Base-by-base conservation (phyloP, 2,797 vertebrate species). In the Amniataba percoides region DNA sequence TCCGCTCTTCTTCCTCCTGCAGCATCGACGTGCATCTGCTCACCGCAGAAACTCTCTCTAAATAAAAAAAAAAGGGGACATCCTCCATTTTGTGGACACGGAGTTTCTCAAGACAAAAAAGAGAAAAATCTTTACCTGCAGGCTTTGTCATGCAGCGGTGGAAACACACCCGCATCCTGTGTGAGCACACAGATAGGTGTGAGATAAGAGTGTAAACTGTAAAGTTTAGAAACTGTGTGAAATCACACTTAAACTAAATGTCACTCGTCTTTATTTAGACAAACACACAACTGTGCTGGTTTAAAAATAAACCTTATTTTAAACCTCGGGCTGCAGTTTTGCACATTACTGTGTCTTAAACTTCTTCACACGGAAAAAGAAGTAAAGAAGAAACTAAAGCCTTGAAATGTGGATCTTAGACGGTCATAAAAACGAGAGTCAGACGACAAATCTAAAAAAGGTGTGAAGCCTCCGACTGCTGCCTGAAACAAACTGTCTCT, bases 81-180 rank as follows among this genome's bases (percentile, higher is more conserved):
- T 72, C 64, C 70, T 70, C 65, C 49, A 60, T 59, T 59, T 51
- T 55, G 62, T 56, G 58, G 73, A 59, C 34, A 58, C 1, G 10
- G 27, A 31, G 49, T 45, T 55, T 39, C 16, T 70, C 6, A 3
- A 49, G 48, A 67, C 27, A 31, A 31, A 31, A 58, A 52, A 36
- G 58, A 36, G 18, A 49, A 7, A 51, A 64, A 43, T 3, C 3
- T 14, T 56, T 56, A 74, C 58, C 71, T 74, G 71, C 23, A 23
- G 13, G 59, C 74, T 73, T 0, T 52, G 55, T 59, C 64, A 55
- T 12, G 66, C 78, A 77, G 43, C 85, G 36, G 63, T 69, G 70
- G 67, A 80, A 84, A 78, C 71, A 78, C 71, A 81, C 66, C 70
- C 52, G 9, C 81, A 69, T 83, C 77, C 62, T 64, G 74, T 78